These are phyloP conservation scores for Melipona quadrifasciata DNA, from an alignment of 1,140 invertebrate species.

Conservation along the genomic window DNA sequence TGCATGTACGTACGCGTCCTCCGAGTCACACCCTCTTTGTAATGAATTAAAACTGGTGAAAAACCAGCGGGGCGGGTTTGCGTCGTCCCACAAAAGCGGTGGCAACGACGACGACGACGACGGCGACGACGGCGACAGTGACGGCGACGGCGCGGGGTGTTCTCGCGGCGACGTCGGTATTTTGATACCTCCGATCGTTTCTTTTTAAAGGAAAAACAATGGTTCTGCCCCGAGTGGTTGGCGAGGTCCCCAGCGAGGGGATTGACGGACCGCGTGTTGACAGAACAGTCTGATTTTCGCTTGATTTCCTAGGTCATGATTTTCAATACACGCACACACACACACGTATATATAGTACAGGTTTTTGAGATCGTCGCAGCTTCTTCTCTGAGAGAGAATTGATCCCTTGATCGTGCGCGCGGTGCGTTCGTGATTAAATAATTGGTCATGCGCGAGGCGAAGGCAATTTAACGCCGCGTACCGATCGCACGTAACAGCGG, in stretches of 20 bases:
- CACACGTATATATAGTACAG: too few species aligned
- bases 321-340: not conserved
- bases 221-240: too few species aligned
- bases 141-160: not conserved
- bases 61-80: conserved; percentile 44
- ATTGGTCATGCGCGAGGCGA: not conserved
- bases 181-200: conserved; percentile 33
- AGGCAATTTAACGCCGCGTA: not conserved
- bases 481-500: too few species aligned
- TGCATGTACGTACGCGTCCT: conserved; percentile 48
- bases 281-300: not conserved
- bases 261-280: not conserved
- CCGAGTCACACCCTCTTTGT: conserved; percentile 67
- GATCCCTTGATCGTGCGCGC: too few species aligned
- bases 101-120: conserved; percentile 2
- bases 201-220: conserved; percentile 27
- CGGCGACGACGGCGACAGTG: conserved; percentile 6
- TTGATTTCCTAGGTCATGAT: conserved; percentile 1
- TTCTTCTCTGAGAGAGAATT: not conserved
- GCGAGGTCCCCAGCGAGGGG: too few species aligned
- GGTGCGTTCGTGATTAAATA: conserved; percentile 4
- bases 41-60: conserved; percentile 64
- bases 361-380: too few species aligned
- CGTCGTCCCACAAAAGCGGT: conserved; percentile 48
- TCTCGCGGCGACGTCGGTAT: conserved; percentile 26